Conservation (phyloP, 2,888 invertebrate species). For the Philhelius pedissequus region DNA sequence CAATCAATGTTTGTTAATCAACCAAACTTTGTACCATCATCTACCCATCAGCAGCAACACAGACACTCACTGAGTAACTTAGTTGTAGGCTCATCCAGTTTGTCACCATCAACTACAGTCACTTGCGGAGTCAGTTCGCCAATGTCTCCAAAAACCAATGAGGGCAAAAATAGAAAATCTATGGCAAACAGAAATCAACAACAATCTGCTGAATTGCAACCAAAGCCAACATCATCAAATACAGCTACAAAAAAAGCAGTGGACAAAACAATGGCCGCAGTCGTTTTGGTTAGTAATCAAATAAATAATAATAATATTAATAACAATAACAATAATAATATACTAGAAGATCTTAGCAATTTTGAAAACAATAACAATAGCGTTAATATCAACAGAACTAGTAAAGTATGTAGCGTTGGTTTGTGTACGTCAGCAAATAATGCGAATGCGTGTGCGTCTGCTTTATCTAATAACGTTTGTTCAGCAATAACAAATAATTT, state of each 20-base stretch:
- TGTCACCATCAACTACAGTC: constrained; percentile 68
- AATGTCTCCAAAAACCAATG: constrained; percentile 21
- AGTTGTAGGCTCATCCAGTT: constrained; percentile 74
- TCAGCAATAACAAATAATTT: constrained; percentile 53
- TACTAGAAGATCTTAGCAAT: constrained; percentile 19
- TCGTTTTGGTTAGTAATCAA: constrained; percentile 77
- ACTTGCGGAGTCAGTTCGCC: constrained; percentile 4
- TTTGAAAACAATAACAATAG: constrained; percentile 47
- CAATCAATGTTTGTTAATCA: constrained; percentile 68
- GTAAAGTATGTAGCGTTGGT: constrained; percentile 35
- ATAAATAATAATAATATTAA: constrained; percentile 63
- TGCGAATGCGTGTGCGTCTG: constrained; percentile 52
- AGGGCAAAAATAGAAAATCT: constrained; percentile 34
- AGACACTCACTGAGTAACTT: constrained; percentile 78
- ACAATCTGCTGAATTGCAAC: constrained; percentile 35
- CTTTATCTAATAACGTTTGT: constrained; percentile 58
- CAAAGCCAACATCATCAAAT: constrained; percentile 45
- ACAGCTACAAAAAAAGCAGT: constrained; percentile 46
- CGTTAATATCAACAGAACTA: constrained; percentile 18
- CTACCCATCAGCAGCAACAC: constrained; percentile 69
- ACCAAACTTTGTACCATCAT: constrained; percentile 48
- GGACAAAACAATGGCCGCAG: constrained; percentile 76
- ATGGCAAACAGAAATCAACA: constrained; percentile 39
- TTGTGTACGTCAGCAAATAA: constrained; percentile 44
- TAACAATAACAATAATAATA: constrained; percentile 65